Percentiles rank a stretch among this genome's conserved stretches.
Conservation (phyloP, 1,140 invertebrate genomes). For the Nomia melanderi region DNA sequence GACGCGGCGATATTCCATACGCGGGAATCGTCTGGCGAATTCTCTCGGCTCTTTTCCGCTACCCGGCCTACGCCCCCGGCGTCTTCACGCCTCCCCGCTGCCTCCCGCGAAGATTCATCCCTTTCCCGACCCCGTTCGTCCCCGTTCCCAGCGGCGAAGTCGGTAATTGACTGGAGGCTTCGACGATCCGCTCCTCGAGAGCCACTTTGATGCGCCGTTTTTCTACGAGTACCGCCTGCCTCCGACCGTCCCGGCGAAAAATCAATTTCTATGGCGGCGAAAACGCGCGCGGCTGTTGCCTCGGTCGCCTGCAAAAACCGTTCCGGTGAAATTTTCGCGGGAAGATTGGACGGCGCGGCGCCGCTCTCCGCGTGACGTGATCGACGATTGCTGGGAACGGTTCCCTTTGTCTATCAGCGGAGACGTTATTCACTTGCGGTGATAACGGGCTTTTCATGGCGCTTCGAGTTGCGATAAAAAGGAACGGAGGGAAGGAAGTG, state of each 20-base stretch:
- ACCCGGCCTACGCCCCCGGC: not conserved
- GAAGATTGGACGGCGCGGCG: not conserved
- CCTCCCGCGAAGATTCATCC: slow-evolving; percentile 2
- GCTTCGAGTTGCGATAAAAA: no score
- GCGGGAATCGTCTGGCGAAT: not conserved
- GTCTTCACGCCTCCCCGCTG: not conserved
- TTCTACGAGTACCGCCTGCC: not conserved
- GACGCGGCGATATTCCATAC: slow-evolving; percentile 52
- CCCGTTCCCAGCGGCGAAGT: not conserved
- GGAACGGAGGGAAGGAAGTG: no score
- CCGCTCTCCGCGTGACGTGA: not conserved
- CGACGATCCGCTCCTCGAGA: slow-evolving; percentile 54
- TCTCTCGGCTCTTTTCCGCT: not conserved
- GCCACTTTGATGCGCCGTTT: slow-evolving; percentile 52
- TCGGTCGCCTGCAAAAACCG: not conserved
- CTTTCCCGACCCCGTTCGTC: slow-evolving; percentile 3
- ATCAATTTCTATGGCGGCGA: slow-evolving; percentile 51
- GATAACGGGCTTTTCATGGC: no score
- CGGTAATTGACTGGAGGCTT: slow-evolving; percentile 53
- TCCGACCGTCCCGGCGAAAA: slow-evolving; percentile 22
- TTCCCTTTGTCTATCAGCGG: no score
- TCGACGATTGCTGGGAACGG: no score
- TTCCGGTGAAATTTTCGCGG: not conserved
- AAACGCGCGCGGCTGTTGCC: not conserved
- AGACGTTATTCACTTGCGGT: no score